A percentile compares a stretch with the other conserved stretches of the same genome.
These are phyloP conservation scores for Pandemis heparana DNA, from an alignment of 2,888 invertebrate genomes.

Conservation along the genomic window DNA sequence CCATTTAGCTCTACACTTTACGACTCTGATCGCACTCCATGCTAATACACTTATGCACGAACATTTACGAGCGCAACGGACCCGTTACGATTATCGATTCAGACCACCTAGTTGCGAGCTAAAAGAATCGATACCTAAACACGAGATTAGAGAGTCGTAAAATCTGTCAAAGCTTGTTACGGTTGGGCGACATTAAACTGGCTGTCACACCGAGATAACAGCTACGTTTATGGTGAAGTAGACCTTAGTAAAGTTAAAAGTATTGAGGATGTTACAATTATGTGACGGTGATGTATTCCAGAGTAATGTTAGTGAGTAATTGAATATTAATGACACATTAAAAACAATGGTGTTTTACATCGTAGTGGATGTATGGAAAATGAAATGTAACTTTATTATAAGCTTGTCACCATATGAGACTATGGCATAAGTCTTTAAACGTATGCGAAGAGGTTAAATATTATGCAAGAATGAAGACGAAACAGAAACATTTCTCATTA, in stretches of 20 bases:
- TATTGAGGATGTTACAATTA: not conserved
- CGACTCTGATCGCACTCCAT: slow-evolving; percentile 22
- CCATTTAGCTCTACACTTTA: slow-evolving; percentile 34
- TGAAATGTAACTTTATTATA: no score
- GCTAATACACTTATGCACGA: slow-evolving; percentile 36
- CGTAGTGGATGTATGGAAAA: no score
- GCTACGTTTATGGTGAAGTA: not conserved
- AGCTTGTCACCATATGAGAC: not conserved
- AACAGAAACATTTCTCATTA: not conserved
- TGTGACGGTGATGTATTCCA: no score
- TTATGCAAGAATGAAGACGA: slow-evolving; percentile 17
- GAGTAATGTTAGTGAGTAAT: no score
- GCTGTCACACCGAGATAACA: slow-evolving; percentile 10
- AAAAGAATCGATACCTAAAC: slow-evolving; percentile 48
- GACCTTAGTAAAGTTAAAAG: not conserved
- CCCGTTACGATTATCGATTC: slow-evolving; percentile 44
- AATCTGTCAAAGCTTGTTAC: slow-evolving; percentile 58
- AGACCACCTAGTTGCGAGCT: slow-evolving; percentile 54
- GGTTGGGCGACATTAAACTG: slow-evolving; percentile 34
- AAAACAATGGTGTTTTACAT: no score
- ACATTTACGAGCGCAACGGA: slow-evolving; percentile 35
- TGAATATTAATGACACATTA: no score
- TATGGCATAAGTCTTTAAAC: not conserved
- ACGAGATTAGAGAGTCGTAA: slow-evolving; percentile 69
- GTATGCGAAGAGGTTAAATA: not conserved